Evolutionary conservation across 2,888 invertebrate genomes (phyloP).

Genomic region (Hirtodrosophila trivittata): DNA sequence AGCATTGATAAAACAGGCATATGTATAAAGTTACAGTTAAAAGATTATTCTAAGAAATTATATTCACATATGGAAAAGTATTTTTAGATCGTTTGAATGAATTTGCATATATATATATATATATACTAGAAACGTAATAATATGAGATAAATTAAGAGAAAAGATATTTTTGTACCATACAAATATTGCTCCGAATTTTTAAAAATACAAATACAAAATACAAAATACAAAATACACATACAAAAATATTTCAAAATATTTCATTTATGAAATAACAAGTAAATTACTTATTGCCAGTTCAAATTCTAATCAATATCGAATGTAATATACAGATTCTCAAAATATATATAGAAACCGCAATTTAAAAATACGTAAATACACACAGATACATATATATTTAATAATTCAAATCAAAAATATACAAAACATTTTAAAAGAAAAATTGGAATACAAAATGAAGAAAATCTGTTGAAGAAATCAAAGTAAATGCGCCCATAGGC

Average conservation of each 20-base stretch:
- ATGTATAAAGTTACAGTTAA: conserved; percentile 45
- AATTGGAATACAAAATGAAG: neutral
- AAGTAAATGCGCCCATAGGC: conserved; percentile 15
- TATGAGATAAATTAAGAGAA: conserved; percentile 17
- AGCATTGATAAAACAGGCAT: conserved; percentile 7
- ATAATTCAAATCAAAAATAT: conserved; percentile 10
- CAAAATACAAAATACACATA: conserved; percentile 3
- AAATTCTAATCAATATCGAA: conserved; percentile 43
- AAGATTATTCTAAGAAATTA: conserved; percentile 9
- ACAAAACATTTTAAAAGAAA: conserved; percentile 4
- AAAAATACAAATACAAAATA: conserved; percentile 23
- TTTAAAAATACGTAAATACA: conserved; percentile 42
- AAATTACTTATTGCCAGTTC: conserved; percentile 30
- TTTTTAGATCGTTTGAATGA: conserved; percentile 31
- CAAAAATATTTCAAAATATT: conserved; percentile 11
- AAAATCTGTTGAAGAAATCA: too few species aligned
- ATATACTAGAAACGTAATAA: conserved; percentile 2
- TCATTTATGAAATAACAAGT: conserved; percentile 15
- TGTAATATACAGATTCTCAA: conserved; percentile 58
- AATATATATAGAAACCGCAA: conserved; percentile 26
- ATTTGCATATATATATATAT: neutral
- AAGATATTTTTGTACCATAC: conserved; percentile 66
- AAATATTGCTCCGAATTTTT: conserved; percentile 49
- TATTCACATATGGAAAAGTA: conserved; percentile 29
- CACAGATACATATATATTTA: conserved; percentile 11